Percentiles rank a stretch among this genome's conserved stretches.
Evolutionary conservation across 2,113 vertebrate species (phyloP).

Genomic region (Struthidea cinerea): DNA sequence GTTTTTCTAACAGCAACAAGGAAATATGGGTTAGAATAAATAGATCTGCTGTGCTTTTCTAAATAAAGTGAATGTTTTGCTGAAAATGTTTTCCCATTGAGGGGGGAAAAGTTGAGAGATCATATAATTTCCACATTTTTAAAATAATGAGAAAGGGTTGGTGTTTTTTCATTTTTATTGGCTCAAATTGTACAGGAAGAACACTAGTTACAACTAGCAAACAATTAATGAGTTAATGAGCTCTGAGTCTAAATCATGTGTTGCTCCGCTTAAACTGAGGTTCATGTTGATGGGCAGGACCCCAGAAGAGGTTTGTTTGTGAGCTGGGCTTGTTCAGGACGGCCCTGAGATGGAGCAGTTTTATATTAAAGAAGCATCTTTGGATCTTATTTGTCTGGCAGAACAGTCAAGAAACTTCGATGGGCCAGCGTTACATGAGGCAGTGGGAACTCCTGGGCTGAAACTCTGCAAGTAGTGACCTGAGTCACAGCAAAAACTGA

Average conservation of each 20-base stretch:
- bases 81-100: not conserved
- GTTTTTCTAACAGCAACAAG: not conserved
- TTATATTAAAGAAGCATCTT: not conserved
- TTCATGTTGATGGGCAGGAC: not conserved
- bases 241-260: not conserved
- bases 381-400: not conserved
- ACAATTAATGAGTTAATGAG: not conserved
- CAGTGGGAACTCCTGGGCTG: not conserved
- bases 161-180: not conserved
- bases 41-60: not conserved
- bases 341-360: not conserved
- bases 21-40: not conserved
- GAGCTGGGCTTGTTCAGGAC: not conserved
- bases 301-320: not conserved
- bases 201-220: not conserved
- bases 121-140: not conserved
- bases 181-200: not conserved
- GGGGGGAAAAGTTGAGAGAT: not conserved
- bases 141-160: not conserved
- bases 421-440: not conserved
- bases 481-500: not conserved
- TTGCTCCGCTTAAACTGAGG: not conserved
- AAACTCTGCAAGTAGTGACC: not conserved
- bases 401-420: not conserved
- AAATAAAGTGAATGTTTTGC: not conserved